Base-by-base conservation (phyloP, 1,140 invertebrate genomes). In the Listronotus bonariensis region DNA sequence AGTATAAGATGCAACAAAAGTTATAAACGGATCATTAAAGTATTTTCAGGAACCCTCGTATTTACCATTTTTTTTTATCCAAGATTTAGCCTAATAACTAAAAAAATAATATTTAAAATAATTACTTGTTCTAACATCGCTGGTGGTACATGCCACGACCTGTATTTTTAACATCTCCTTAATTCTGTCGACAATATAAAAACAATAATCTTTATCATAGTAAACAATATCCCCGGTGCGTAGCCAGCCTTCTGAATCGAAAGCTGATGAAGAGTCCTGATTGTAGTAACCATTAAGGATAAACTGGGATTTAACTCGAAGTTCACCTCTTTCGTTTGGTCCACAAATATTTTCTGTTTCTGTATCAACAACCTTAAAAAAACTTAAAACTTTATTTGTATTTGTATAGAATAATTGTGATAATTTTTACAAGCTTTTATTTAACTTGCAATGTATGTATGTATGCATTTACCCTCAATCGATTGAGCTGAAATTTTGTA, bases 91-190 rank as follows among this genome's bases (percentile, higher is more conserved):
- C n/a, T n/a, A n/a, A n/a, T n/a, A n/a, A n/a, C n/a, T n/a, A n/a
- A n/a, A n/a, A n/a, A n/a, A n/a, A n/a, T n/a, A n/a, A n/a, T n/a
- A n/a, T n/a, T n/a, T n/a, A n/a, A n/a, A n/a, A n/a, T n/a, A n/a
- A n/a, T n/a, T n/a, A n/a, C n/a, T n/a, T 57, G 14, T 77, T 93
- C 91, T 11, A 93, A 82, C 68, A 81, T 76, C 1, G 80, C 77
- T 15, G 82, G 82, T 3, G 81, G 55, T 41, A 76, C 67, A 36
- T 75, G 74, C 59, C 69, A 76, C 3, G 64, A 63, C 63, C 65
- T 67, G 73, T 87, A 90, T 75, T 92, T n/a, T 92, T 49, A 92
- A 87, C 31, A 92, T 80, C 74, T 90, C 88, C 68, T 91, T 92
- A 31, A 90, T 77, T 53, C 91, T 79, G 67, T 89, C 90, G 6